Percentiles rank a stretch among this genome's conserved stretches.
These are phyloP conservation scores for Protonibea diacanthus DNA, from an alignment of 2,797 vertebrate genomes.

Conservation along the genomic window DNA sequence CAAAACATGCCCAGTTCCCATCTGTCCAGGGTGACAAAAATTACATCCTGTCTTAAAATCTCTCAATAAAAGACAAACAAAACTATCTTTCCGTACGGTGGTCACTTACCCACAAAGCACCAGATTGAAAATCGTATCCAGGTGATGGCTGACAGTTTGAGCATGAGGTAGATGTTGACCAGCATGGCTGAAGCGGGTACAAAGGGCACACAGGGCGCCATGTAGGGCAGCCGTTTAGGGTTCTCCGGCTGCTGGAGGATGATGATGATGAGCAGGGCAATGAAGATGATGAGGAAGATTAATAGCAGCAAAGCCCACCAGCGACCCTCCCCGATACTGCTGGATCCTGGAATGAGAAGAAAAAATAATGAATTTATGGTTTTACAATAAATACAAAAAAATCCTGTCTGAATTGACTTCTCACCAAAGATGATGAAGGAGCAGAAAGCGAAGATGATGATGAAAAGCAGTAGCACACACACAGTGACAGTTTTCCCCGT, in stretches of 20 bases:
- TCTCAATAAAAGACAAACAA: background rate
- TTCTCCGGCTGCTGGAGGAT: slow-evolving; percentile 99
- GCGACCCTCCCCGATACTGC: slow-evolving; percentile 87
- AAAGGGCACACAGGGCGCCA: slow-evolving; percentile 97
- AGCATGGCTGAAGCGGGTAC: slow-evolving; percentile 97
- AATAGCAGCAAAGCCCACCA: slow-evolving; percentile 97
- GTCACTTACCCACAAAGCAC: slow-evolving; percentile 92
- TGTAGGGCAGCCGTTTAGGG: slow-evolving; percentile 97
- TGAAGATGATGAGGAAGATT: slow-evolving; percentile 88
- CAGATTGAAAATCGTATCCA: slow-evolving; percentile 98
- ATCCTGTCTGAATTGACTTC: slow-evolving; percentile 7
- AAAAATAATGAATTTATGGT: background rate
- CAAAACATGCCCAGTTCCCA: slow-evolving; percentile 3
- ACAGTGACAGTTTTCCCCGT: slow-evolving; percentile 94
- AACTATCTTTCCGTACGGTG: background rate
- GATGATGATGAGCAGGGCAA: slow-evolving; percentile 89
- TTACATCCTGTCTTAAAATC: background rate
- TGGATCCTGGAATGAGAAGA: slow-evolving; percentile 76
- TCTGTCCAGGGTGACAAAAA: slow-evolving; percentile 7
- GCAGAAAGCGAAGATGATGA: slow-evolving; percentile 94
- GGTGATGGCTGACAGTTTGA: slow-evolving; percentile 96
- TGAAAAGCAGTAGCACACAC: slow-evolving; percentile 94
- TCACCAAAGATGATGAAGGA: slow-evolving; percentile 95
- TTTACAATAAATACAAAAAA: background rate
- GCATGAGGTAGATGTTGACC: slow-evolving; percentile 99